Evolutionary conservation across 2,113 vertebrate genomes (phyloP).

Genomic region (Lanius collurio): DNA sequence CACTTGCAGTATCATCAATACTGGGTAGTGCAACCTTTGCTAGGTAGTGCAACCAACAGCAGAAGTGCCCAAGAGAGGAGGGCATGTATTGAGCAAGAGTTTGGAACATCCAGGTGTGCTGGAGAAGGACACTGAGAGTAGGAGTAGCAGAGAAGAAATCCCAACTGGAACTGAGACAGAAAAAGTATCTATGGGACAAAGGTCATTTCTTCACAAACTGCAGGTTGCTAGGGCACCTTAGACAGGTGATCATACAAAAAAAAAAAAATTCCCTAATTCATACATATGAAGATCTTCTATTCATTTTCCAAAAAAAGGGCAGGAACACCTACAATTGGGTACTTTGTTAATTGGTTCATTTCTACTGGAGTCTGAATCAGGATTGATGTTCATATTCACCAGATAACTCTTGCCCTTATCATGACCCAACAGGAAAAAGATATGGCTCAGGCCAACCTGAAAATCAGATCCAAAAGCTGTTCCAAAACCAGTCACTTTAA

Average conservation of each 20-base stretch:
- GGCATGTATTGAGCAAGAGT: fast-evolving
- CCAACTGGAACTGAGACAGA: neutral
- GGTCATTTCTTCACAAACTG: neutral
- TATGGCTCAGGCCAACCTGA: neutral
- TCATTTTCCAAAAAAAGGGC: neutral
- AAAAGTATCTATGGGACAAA: neutral
- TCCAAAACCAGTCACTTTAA: neutral
- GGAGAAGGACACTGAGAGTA: neutral
- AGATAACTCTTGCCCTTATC: neutral
- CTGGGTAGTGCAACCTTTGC: neutral
- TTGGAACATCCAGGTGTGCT: neutral
- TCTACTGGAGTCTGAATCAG: neutral
- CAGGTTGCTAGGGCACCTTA: neutral
- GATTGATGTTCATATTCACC: neutral
- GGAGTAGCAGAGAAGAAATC: neutral
- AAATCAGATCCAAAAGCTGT: neutral
- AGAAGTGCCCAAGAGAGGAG: neutral
- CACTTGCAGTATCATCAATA: neutral
- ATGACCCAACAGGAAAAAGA: neutral
- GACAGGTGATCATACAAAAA: neutral
- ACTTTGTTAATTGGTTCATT: neutral
- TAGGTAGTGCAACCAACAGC: neutral
- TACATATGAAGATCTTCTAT: neutral
- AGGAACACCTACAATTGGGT: neutral
- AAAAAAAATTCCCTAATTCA: neutral